Evolutionary conservation across 1,140 invertebrate genomes (phyloP).

Genomic region (Danaus plexippus): DNA sequence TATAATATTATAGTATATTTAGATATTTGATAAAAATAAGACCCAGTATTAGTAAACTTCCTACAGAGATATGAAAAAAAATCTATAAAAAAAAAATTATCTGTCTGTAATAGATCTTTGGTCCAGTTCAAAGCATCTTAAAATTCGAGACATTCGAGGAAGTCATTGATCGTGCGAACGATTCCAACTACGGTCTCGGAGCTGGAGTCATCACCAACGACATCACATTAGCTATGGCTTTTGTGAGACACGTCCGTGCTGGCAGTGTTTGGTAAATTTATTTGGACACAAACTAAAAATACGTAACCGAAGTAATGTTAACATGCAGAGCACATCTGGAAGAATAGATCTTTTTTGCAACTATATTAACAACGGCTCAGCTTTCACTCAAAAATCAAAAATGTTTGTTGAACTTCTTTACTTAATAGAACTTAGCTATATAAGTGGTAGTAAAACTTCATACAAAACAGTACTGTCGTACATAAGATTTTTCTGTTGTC

Average conservation of each 20-base stretch:
- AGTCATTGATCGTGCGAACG: slow-evolving; percentile 90
- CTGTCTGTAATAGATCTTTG: slow-evolving; percentile 78
- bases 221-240: slow-evolving; percentile 84
- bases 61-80: no score
- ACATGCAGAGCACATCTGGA: no score
- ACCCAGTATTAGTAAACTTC: not conserved
- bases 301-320: no score
- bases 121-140: slow-evolving; percentile 91
- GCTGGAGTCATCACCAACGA: slow-evolving; percentile 92
- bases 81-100: not conserved
- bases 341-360: no score
- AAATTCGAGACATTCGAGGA: slow-evolving; percentile 93
- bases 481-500: no score
- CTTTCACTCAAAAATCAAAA: no score
- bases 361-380: no score
- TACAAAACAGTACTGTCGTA: no score
- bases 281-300: slow-evolving; percentile 1
- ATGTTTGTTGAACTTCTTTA: no score
- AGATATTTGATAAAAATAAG: not conserved
- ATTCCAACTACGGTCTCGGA: slow-evolving; percentile 92
- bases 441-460: no score
- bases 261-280: slow-evolving; percentile 87
- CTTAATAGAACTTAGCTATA: no score
- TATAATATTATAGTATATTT: not conserved
- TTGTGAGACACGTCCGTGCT: slow-evolving; percentile 83